These are phyloP conservation scores for Xylocampa areola DNA, from an alignment of 2,888 invertebrate species.

Conservation along the genomic window DNA sequence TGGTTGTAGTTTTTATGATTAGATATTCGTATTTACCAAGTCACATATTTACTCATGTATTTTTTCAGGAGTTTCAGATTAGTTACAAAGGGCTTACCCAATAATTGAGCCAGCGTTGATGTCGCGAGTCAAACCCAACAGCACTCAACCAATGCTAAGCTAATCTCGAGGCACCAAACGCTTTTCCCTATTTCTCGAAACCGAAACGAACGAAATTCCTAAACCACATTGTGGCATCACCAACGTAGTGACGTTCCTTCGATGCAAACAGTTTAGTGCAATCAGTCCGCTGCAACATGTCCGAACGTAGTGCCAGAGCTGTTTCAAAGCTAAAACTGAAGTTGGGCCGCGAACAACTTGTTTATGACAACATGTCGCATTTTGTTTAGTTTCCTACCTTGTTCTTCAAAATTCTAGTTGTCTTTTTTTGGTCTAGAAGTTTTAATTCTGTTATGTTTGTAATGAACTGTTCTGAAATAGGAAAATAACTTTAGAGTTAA, in stretches of 20 bases:
- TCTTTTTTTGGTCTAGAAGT: conserved; percentile 35
- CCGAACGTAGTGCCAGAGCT: conserved; percentile 14
- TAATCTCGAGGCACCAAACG: conserved; percentile 1
- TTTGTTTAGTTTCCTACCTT: conserved; percentile 45
- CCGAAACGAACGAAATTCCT: conserved; percentile 4
- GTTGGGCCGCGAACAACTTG: conserved; percentile 51
- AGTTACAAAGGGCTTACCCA: too few relatives aligned
- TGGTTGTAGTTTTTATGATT: too few relatives aligned
- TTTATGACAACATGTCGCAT: conserved; percentile 60
- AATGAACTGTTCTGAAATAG: conserved; percentile 23
- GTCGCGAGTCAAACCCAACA: too few relatives aligned
- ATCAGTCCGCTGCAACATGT: conserved; percentile 32
- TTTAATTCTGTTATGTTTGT: conserved; percentile 40
- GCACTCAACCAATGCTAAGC: background rate
- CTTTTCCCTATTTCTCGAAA: conserved; percentile 7
- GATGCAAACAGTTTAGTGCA: conserved; percentile 38
- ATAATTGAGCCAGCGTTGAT: too few relatives aligned
- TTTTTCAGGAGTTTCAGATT: too few relatives aligned
- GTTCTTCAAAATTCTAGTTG: conserved; percentile 50
- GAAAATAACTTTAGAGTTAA: background rate
- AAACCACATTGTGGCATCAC: conserved; percentile 21
- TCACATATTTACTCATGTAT: too few relatives aligned
- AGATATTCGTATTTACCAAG: too few relatives aligned
- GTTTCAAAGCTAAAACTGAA: conserved; percentile 48
- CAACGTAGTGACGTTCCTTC: conserved; percentile 14